Evolutionary conservation across 1,140 invertebrate species (phyloP).

Genomic region (Megalopta genalis): DNA sequence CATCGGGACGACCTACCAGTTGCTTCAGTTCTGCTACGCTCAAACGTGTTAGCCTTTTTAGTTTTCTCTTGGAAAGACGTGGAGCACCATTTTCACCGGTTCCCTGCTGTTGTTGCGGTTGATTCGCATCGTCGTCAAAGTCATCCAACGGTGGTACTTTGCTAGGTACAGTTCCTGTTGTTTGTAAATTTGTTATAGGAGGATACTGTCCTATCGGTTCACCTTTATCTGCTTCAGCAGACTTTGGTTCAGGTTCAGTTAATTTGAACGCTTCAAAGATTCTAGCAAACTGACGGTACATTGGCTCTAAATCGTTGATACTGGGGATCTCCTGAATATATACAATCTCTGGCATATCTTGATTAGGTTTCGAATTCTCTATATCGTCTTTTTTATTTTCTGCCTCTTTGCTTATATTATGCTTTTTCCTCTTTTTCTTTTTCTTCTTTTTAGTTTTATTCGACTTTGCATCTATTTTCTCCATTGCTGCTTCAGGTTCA

Average conservation of each 20-base stretch:
- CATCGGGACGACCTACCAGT: slow-evolving; percentile 94
- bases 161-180: slow-evolving; percentile 77
- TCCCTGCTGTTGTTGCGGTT: slow-evolving; percentile 83
- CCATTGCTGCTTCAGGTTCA: slow-evolving; percentile 70
- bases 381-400: slow-evolving; percentile 68
- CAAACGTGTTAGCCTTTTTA: slow-evolving; percentile 95
- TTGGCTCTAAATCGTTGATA: slow-evolving; percentile 89
- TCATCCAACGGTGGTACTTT: slow-evolving; percentile 84
- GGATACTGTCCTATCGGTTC: slow-evolving; percentile 77
- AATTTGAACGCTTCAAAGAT: slow-evolving; percentile 95
- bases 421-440: slow-evolving; percentile 87
- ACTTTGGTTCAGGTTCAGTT: slow-evolving; percentile 81
- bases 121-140: slow-evolving; percentile 84
- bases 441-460: slow-evolving; percentile 85
- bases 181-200: slow-evolving; percentile 72
- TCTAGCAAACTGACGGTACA: slow-evolving; percentile 92
- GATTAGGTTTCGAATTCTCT: slow-evolving; percentile 57
- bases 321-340: slow-evolving; percentile 89
- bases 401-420: slow-evolving; percentile 75
- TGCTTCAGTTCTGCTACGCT: slow-evolving; percentile 98
- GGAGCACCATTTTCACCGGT: slow-evolving; percentile 88
- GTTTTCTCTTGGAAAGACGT: slow-evolving; percentile 95
- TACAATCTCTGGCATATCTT: slow-evolving; percentile 80
- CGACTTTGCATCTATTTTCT: slow-evolving; percentile 75
- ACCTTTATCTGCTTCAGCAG: slow-evolving; percentile 74